Evolutionary conservation across 2,797 vertebrate species (phyloP).

Genomic region (Sylvia borin): DNA sequence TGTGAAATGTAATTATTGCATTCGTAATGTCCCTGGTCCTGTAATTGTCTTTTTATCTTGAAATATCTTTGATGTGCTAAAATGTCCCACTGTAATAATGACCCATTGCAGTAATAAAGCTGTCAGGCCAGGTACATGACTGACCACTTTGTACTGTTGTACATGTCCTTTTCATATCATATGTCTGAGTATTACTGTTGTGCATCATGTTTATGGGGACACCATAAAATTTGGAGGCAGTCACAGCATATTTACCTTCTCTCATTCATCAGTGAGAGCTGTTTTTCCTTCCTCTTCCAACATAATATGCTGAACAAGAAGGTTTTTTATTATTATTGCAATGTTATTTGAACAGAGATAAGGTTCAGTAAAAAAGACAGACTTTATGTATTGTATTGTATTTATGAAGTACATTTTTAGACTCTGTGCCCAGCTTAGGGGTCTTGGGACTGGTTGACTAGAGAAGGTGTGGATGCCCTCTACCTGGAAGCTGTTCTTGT

Average conservation of each 20-base stretch:
- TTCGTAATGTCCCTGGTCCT: slow-evolving; percentile 15
- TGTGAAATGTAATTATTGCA: slow-evolving; percentile 56
- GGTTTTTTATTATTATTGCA: background rate
- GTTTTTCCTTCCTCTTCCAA: background rate
- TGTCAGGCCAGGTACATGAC: slow-evolving; percentile 56
- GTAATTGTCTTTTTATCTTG: slow-evolving; percentile 23
- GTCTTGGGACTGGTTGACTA: background rate
- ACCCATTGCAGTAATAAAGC: slow-evolving; percentile 55
- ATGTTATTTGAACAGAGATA: background rate
- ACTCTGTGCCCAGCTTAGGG: background rate
- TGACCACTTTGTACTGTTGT: slow-evolving; percentile 65
- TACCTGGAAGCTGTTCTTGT: background rate
- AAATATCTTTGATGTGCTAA: slow-evolving; percentile 47
- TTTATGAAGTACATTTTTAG: background rate
- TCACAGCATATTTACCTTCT: slow-evolving; percentile 23
- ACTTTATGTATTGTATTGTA: too few species aligned
- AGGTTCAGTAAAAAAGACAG: background rate
- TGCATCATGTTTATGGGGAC: slow-evolving; percentile 62
- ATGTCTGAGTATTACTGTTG: slow-evolving; percentile 46
- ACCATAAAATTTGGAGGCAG: slow-evolving; percentile 52
- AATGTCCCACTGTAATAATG: slow-evolving; percentile 38
- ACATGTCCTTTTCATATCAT: slow-evolving; percentile 60
- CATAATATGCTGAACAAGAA: background rate
- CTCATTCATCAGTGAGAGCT: background rate
- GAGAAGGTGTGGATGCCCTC: background rate